Evolutionary conservation across 2,888 invertebrate genomes (phyloP), one percentile per base, ranked within the genome.

Genomic region (Clivina fossor): DNA sequence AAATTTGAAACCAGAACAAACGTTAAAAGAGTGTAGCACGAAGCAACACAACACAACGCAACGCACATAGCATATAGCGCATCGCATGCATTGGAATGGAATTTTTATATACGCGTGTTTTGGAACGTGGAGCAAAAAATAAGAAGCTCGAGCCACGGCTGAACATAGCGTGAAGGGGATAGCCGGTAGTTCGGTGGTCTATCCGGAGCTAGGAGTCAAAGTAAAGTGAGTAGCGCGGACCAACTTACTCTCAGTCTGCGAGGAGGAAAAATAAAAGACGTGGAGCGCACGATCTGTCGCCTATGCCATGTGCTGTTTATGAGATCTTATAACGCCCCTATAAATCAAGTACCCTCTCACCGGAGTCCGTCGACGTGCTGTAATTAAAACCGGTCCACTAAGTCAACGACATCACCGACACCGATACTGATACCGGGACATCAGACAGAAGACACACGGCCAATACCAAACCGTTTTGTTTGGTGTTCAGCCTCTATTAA

Each of bases 241-340:
- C n/a, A n/a, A n/a, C n/a, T n/a, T n/a, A n/a, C n/a, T n/a, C n/a
- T n/a, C n/a, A n/a, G n/a, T n/a, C n/a, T n/a, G n/a, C n/a, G n/a
- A n/a, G n/a, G n/a, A n/a, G n/a, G n/a, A n/a, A n/a, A n/a, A n/a
- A n/a, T n/a, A n/a, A n/a, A n/a, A n/a, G 13, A 11, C 47, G 40
- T n/a, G n/a, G n/a, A n/a, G n/a, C 22, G 48, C 37, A 37, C 38
- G 38, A 38, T 38, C 49, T 38, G 49, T 49, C 38, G 49, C 49
- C 47, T 22, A 53, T 53, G 68, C 72, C 73, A 71, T 71, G 74
- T 74, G 74, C 74, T 75, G 75, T 76, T 76, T 76, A 76, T 76
- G 76, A 75, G 74, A 74, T 72, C 74, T 75, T 72, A 66, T 76
- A 76, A 76, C 76, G 74, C 71, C 71, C 69, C 75, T 70, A 76